Percentiles rank a stretch among this genome's conserved stretches.
Conservation (phyloP, 2,113 vertebrate genomes). For the Columba livia region DNA sequence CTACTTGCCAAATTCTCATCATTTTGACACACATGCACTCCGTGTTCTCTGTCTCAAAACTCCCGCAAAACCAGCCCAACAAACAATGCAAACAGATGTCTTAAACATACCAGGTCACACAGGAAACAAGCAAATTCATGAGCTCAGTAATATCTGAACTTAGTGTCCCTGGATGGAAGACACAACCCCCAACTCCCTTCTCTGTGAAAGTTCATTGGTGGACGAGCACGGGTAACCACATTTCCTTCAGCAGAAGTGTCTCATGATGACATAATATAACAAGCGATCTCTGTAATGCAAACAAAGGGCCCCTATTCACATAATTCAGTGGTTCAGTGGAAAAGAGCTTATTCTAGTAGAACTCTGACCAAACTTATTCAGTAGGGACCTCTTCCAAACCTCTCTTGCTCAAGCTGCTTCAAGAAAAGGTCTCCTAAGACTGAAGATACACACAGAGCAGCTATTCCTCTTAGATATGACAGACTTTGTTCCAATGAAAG, state of each 20-base stretch:
- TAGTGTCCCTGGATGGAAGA: not conserved
- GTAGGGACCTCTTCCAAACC: not conserved
- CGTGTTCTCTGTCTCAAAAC: not conserved
- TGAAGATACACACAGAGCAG: not conserved
- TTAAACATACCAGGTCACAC: not conserved
- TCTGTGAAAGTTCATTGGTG: not conserved
- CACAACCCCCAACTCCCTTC: not conserved
- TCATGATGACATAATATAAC: not conserved
- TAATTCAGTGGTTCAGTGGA: not conserved
- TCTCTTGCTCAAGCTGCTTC: not conserved
- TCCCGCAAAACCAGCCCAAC: not conserved
- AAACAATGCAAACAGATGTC: not conserved
- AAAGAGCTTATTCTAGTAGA: not conserved
- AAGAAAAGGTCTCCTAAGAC: not conserved
- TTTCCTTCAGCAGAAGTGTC: not conserved
- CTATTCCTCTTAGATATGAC: not conserved
- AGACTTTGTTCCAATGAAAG: not conserved
- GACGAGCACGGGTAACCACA: not conserved
- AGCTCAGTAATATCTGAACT: not conserved
- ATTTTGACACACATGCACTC: not conserved
- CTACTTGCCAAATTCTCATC: not conserved
- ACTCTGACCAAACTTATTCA: not conserved
- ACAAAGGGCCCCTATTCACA: not conserved
- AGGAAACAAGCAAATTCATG: conserved; percentile 31
- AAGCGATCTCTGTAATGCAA: not conserved